Evolutionary conservation across 2,113 vertebrate genomes (phyloP).

Genomic region (Puffinus mauretanicus): DNA sequence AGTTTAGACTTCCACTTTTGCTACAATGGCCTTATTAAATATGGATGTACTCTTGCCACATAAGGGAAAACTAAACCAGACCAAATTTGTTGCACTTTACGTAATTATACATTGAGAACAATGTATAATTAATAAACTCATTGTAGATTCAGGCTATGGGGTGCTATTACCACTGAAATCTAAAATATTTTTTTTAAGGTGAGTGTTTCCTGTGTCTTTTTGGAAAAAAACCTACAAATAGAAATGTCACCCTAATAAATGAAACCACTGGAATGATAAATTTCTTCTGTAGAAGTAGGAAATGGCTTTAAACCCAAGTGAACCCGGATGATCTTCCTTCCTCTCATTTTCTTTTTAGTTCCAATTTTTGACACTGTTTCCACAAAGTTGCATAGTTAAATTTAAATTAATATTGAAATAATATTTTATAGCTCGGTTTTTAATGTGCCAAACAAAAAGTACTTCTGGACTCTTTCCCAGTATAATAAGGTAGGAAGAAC

Average conservation of each 20-base stretch:
- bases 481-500: constrained; percentile 6
- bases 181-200: background rate
- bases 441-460: constrained; percentile 27
- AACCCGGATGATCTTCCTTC: background rate
- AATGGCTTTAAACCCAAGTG: background rate
- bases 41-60: constrained; percentile 40
- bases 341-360: background rate
- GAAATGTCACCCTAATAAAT: background rate
- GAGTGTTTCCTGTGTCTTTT: background rate
- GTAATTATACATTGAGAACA: constrained; percentile 59
- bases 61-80: constrained; percentile 49
- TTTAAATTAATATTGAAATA: constrained; percentile 32
- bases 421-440: constrained; percentile 43
- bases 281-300: background rate
- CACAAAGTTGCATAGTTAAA: background rate
- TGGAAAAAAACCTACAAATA: background rate
- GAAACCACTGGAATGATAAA: background rate
- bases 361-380: background rate
- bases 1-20: constrained; percentile 47
- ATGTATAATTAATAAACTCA: constrained; percentile 65
- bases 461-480: constrained; percentile 5
- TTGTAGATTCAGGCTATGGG: constrained; percentile 13
- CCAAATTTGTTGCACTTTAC: constrained; percentile 58
- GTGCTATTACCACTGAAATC: background rate
- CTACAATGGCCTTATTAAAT: constrained; percentile 42